A percentile compares a stretch with the other conserved stretches of the same genome.
These are phyloP conservation scores for Aplodontia rufa DNA, from an alignment of 2,113 vertebrate species.

Conservation along the genomic window DNA sequence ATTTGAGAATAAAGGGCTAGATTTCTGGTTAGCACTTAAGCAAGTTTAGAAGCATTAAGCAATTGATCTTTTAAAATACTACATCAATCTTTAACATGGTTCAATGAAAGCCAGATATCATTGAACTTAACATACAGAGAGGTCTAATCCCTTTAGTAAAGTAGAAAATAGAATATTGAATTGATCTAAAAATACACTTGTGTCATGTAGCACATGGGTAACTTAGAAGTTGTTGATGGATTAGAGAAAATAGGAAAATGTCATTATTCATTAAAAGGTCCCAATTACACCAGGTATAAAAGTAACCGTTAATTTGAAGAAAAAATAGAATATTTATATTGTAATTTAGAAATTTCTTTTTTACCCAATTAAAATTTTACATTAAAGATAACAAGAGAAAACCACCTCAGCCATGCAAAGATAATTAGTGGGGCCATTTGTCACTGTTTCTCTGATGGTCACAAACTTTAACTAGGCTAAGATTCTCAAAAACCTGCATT, in stretches of 20 bases:
- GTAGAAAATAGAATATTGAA: slow-evolving; percentile 49
- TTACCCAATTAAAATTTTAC: slow-evolving; percentile 54
- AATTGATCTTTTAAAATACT: background rate
- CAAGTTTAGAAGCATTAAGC: background rate
- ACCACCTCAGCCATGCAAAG: slow-evolving; percentile 23
- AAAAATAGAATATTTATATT: slow-evolving; percentile 38
- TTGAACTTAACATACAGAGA: slow-evolving; percentile 44
- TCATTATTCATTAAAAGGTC: slow-evolving; percentile 47
- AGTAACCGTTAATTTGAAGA: slow-evolving; percentile 72
- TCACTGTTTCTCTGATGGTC: background rate
- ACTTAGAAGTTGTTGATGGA: slow-evolving; percentile 37
- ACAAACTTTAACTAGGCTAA: slow-evolving; percentile 2
- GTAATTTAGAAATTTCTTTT: slow-evolving; percentile 39
- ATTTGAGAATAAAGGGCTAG: background rate
- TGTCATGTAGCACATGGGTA: background rate
- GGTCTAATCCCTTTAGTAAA: background rate
- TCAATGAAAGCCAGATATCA: slow-evolving; percentile 4
- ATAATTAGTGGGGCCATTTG: background rate
- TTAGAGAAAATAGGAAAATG: slow-evolving; percentile 43
- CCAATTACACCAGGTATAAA: slow-evolving; percentile 40
- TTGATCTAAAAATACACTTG: slow-evolving; percentile 50
- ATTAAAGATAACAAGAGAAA: background rate
- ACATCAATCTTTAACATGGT: slow-evolving; percentile 44
- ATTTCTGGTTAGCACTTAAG: background rate
- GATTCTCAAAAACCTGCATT: background rate